These are phyloP conservation scores for Tetragonisca angustula DNA, from an alignment of 2,888 invertebrate species.

Conservation along the genomic window DNA sequence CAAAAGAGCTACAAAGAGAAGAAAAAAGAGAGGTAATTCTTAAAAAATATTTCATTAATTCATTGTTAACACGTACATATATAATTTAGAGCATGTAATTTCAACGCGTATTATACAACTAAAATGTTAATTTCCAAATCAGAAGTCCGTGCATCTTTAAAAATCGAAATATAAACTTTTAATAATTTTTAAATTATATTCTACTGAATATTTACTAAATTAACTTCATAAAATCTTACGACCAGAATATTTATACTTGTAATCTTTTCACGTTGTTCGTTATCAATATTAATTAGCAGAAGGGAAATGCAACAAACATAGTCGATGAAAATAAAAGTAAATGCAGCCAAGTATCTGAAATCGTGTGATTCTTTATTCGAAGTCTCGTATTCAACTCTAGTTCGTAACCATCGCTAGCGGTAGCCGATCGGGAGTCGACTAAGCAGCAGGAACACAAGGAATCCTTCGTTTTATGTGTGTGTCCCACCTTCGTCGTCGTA, in stretches of 20 bases:
- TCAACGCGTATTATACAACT: background rate
- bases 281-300: conserved; percentile 1
- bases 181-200: no score
- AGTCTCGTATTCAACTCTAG: conserved; percentile 14
- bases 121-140: background rate
- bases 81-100: background rate
- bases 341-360: background rate
- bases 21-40: background rate
- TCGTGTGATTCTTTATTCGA: background rate
- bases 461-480: conserved; percentile 75
- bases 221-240: background rate
- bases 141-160: background rate
- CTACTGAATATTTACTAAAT: background rate
- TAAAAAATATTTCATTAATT: background rate
- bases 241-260: background rate
- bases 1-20: background rate
- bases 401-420: conserved; percentile 73
- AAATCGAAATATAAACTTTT: background rate
- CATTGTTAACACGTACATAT: background rate
- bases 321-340: background rate
- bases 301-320: background rate
- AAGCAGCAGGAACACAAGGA: conserved; percentile 73
- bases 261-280: background rate
- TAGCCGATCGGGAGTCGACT: conserved; percentile 75
- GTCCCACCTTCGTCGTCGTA: conserved; percentile 61